Percentiles rank a stretch among this genome's conserved stretches.
phyloP scores from a whole-genome alignment of 1,140 invertebrate species.

The Steinernema khuongi region DNA sequence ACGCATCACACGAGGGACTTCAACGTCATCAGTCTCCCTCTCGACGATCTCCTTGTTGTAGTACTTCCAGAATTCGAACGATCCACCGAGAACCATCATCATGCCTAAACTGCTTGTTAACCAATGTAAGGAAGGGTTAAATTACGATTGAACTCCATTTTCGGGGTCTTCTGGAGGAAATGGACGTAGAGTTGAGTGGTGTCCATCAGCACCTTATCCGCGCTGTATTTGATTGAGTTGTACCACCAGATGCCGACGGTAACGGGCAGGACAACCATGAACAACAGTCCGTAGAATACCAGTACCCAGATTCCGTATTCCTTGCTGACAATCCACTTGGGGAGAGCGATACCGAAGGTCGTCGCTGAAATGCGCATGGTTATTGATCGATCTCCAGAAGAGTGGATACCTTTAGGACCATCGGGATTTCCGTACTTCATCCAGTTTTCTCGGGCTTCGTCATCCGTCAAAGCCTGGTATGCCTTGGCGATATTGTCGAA shows the following conservation, averaged over 20 bases:
- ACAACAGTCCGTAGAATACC: conserved; percentile 87
- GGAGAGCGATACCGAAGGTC: conserved; percentile 96
- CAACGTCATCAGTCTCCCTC: conserved; percentile 84
- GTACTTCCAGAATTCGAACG: conserved; percentile 87
- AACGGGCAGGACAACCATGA: conserved; percentile 91
- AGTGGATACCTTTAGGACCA: conserved; percentile 73
- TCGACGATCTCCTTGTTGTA: conserved; percentile 90
- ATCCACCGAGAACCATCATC: conserved; percentile 89
- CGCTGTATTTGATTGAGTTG: conserved; percentile 87
- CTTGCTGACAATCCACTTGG: conserved; percentile 99
- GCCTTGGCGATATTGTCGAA: conserved; percentile 98
- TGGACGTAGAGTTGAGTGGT: conserved; percentile 91
- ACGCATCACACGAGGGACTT: conserved; percentile 86
- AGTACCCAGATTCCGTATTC: conserved; percentile 97
- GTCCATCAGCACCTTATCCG: conserved; percentile 80
- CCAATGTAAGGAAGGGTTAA: conserved; percentile 16
- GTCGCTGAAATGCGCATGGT: conserved; percentile 67
- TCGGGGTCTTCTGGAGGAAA: conserved; percentile 88
- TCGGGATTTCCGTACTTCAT: conserved; percentile 98
- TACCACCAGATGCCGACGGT: conserved; percentile 98
- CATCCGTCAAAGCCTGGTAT: conserved; percentile 79
- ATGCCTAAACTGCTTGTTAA: conserved; percentile 64
- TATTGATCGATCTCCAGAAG: neutral
- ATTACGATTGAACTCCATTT: conserved; percentile 80
- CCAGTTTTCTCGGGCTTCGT: conserved; percentile 92